A percentile compares a stretch with the other conserved stretches of the same genome.
Conservation (phyloP, 2,113 vertebrate species). For the Seriola aureovittata region DNA sequence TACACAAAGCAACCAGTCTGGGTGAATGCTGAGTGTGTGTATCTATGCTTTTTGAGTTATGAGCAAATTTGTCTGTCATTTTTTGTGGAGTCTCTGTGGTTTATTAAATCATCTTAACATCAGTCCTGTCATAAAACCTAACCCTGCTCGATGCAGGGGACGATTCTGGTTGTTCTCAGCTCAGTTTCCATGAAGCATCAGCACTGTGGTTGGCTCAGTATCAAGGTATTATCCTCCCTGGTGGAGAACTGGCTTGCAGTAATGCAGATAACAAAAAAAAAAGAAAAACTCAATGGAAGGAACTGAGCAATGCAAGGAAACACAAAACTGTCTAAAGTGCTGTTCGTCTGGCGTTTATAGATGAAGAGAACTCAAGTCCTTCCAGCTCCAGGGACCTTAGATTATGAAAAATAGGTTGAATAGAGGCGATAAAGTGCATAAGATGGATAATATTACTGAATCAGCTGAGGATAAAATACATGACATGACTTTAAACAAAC, state of each 20-base stretch:
- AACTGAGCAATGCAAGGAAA: too few relatives aligned
- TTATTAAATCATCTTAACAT: conserved; percentile 9
- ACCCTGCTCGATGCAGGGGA: background rate
- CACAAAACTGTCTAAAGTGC: background rate
- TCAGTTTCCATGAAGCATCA: conserved; percentile 3
- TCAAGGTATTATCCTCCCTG: background rate
- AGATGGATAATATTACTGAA: background rate
- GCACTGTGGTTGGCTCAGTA: conserved; percentile 3
- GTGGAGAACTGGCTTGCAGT: background rate
- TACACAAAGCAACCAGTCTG: too few relatives aligned
- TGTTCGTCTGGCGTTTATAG: background rate
- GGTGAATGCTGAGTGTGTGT: too few relatives aligned
- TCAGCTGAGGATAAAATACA: background rate
- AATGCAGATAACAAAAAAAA: background rate
- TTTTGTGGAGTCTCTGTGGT: background rate
- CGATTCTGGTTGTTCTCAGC: background rate
- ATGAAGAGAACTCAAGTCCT: background rate
- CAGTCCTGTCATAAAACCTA: conserved; percentile 10
- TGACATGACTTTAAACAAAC: background rate
- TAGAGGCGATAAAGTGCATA: background rate
- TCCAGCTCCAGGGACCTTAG: background rate
- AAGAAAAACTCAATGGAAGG: background rate
- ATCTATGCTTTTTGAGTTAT: too few relatives aligned
- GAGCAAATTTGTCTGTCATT: background rate
- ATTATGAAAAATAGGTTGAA: background rate